Evolutionary conservation across 2,888 invertebrate genomes (phyloP).

Genomic region (Lepeophtheirus nordmannii): DNA sequence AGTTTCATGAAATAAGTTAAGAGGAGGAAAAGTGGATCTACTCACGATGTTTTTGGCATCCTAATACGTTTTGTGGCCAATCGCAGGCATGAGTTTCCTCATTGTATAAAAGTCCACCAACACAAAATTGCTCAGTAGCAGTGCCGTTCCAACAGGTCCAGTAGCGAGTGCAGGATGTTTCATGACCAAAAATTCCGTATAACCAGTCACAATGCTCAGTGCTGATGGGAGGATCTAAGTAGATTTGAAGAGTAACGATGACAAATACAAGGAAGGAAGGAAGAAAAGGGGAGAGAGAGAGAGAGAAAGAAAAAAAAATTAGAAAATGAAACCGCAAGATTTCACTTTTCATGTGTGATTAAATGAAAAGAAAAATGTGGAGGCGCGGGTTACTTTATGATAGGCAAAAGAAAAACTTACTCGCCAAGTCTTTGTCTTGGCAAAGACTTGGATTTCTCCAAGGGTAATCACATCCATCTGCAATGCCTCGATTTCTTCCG

Average conservation of each 20-base stretch:
- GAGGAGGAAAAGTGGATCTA: constrained; percentile 29
- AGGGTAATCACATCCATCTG: constrained; percentile 75
- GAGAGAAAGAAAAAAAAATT: background rate
- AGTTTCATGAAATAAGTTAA: background rate
- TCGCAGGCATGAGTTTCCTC: constrained; percentile 79
- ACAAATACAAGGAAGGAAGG: background rate
- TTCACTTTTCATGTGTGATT: background rate
- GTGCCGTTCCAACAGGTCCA: constrained; percentile 94
- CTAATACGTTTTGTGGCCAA: constrained; percentile 84
- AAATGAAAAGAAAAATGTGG: background rate
- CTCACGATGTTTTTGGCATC: constrained; percentile 86
- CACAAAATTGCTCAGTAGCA: constrained; percentile 76
- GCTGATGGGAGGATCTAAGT: constrained; percentile 57
- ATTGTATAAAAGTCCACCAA: constrained; percentile 75
- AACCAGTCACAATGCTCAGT: constrained; percentile 81
- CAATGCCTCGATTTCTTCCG: constrained; percentile 69
- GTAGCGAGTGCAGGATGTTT: constrained; percentile 78
- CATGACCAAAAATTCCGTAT: constrained; percentile 82
- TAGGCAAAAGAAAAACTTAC: constrained; percentile 38
- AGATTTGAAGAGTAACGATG: constrained; percentile 1
- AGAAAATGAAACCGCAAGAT: background rate
- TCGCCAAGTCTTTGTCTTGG: constrained; percentile 60
- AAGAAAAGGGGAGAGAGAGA: background rate
- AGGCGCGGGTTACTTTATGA: background rate
- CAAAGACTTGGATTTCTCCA: constrained; percentile 69